Evolutionary conservation across 2,888 invertebrate genomes (phyloP), one percentile per base, ranked within the genome.

Genomic region (Lithophane ornitopus): DNA sequence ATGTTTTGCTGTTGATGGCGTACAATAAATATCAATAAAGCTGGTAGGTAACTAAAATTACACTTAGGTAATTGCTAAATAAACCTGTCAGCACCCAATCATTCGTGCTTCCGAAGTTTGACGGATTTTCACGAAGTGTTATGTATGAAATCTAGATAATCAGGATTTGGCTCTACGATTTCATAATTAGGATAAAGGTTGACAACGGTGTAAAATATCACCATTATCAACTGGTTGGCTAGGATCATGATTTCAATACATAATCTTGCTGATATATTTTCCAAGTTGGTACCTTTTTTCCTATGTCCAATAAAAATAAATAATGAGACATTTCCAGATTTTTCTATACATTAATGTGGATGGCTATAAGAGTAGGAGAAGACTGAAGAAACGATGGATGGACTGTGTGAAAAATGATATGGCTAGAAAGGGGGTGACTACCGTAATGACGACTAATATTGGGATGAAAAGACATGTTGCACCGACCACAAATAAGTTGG

Each of bases 11-110:
- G n/a, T n/a, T n/a, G n/a, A n/a, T n/a, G n/a, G n/a, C n/a, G n/a
- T n/a, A n/a, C n/a, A n/a, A n/a, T n/a, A n/a, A n/a, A n/a, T n/a
- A n/a, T n/a, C n/a, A n/a, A n/a, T n/a, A n/a, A n/a, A n/a, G n/a
- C n/a, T n/a, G n/a, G n/a, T n/a, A n/a, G n/a, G n/a, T n/a, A n/a
- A n/a, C n/a, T n/a, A n/a, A n/a, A n/a, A n/a, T n/a, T n/a, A n/a
- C n/a, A n/a, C n/a, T n/a, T n/a, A n/a, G n/a, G n/a, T n/a, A n/a
- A n/a, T n/a, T n/a, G n/a, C n/a, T n/a, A 75, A 39, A 52, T 74
- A 62, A 77, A 74, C 26, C 34, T 62, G 26, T 63, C 74, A 16
- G 16, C 77, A 62, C 16, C 52, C 1, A 34, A 52, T 63, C 63
- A 14, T 19, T 34, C 44, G 76, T 74, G 46, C 9, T 74, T 41